These are phyloP conservation scores for Pseudomyrmex flavicornis DNA, from an alignment of 1,140 invertebrate genomes.

Conservation along the genomic window DNA sequence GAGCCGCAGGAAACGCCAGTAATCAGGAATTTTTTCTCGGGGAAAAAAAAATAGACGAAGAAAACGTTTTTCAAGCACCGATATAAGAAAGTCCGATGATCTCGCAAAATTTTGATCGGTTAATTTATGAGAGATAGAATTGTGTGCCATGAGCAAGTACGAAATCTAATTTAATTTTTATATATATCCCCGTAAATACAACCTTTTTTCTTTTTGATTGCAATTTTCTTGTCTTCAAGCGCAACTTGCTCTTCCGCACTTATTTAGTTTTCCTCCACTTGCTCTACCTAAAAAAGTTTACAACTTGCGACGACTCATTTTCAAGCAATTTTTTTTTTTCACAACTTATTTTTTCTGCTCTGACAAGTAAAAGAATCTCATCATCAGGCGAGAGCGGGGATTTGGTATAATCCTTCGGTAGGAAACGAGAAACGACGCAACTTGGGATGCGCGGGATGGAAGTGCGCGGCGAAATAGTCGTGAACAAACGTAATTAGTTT, in stretches of 20 bases:
- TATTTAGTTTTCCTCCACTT: too few relatives aligned
- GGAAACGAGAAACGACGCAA: slow-evolving; percentile 6
- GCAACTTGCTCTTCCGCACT: too few relatives aligned
- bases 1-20: neutral
- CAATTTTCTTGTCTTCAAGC: too few relatives aligned
- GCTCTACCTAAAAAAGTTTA: too few relatives aligned
- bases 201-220: too few relatives aligned
- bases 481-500: slow-evolving; percentile 64
- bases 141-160: too few relatives aligned
- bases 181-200: too few relatives aligned
- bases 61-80: neutral
- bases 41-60: neutral
- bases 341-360: slow-evolving; percentile 8
- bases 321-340: slow-evolving; percentile 9
- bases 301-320: neutral
- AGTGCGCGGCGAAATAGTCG: slow-evolving; percentile 33
- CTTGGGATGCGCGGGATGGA: neutral
- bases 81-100: neutral
- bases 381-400: neutral
- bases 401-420: slow-evolving; percentile 27
- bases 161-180: too few relatives aligned
- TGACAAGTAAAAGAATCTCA: slow-evolving; percentile 19
- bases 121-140: neutral
- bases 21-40: slow-evolving; percentile 5
- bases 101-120: neutral